phyloP scores from a whole-genome alignment of 2,113 vertebrate genomes.

The pig (Sus scrofa) region T2T-Sscrofa CM000824.6:154896001-154896500 shows the following conservation, averaged over 20 bases:
- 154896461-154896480: slow-evolving; percentile 7
- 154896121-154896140: not conserved
- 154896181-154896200: not conserved
- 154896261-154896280: not conserved
- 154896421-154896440: slow-evolving; percentile 13
- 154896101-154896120: not conserved
- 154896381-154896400: not conserved
- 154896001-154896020: not conserved
- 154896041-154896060: not conserved
- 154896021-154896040: not conserved
- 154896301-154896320: not conserved
- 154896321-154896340: not conserved
- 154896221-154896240: not conserved
- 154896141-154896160: not conserved
- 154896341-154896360: not conserved
- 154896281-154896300: not conserved
- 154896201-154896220: not conserved
- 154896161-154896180: not conserved
- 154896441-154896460: not conserved
- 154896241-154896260: not conserved
- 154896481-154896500: not conserved
- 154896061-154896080: not conserved
- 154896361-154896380: not conserved
- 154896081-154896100: not conserved
- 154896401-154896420: not conserved